Base-by-base conservation (phyloP, 2,113 vertebrate species). In the Mormyrus iriodes region DNA sequence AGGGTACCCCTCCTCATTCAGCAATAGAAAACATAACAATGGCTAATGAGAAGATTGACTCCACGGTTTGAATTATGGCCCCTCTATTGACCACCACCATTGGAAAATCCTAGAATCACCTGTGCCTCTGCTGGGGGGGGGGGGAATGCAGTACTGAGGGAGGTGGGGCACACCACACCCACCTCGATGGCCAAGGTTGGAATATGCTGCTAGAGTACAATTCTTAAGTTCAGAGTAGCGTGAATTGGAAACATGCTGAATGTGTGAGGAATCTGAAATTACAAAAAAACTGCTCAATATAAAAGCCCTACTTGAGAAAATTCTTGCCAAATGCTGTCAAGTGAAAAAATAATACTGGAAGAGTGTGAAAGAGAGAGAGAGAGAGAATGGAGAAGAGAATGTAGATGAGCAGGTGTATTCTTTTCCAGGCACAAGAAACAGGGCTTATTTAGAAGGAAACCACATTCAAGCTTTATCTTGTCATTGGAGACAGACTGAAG, bases 331-430 rank as follows among this genome's bases (percentile, higher is more conserved):
- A 24, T 51, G 61, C 21, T 46, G 58, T n/a, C 35, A 79, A 79
- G 73, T 79, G 44, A 42, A n/a, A 55, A 88, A 49, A 49, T n/a
- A 24, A 61, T 31, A 31, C 24, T 42, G 93, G 91, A 88, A 91
- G 89, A 3, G 91, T 86, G 91, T 90, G 91, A 92, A 91, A 90
- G 87, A 91, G 89, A 89, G 91, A 90, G 69, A n/a, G 53, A 55
- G 61, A 55, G 84, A 88, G 61, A 31, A 55, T 27, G n/a, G 84
- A 76, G 69, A 86, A 51, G 86, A 88, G 83, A 87, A 51, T 12
- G 46, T n/a, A 84, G 76, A 89, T 0, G 6, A 48, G 49, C 51
- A 86, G 85, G 85, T 86, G 51, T 39, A 55, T 5, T 35, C 85
- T 51, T 35, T 53, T 52, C 85, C 85, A 51, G 85, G 49, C 13